These are phyloP conservation scores for Sceliomorpha sp. DNA, from an alignment of 2,888 invertebrate genomes.

Conservation along the genomic window DNA sequence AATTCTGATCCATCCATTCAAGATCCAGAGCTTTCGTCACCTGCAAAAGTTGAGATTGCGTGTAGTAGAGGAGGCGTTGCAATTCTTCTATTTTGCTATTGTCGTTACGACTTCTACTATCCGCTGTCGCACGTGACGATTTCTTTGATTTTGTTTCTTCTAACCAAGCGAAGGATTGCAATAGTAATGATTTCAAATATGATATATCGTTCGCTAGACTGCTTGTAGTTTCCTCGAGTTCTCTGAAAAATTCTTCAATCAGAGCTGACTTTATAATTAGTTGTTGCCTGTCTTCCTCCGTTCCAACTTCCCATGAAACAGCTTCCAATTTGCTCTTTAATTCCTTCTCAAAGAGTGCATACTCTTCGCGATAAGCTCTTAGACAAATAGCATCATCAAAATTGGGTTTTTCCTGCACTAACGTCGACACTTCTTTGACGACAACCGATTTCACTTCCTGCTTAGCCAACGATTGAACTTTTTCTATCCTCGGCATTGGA, in stretches of 20 bases:
- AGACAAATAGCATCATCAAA: constrained; percentile 69
- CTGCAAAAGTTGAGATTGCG: constrained; percentile 88
- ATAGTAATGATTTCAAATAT: constrained; percentile 81
- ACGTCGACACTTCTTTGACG: constrained; percentile 53
- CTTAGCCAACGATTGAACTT: constrained; percentile 20
- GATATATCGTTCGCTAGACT: constrained; percentile 84
- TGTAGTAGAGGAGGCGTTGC: constrained; percentile 86
- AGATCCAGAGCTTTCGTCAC: constrained; percentile 87
- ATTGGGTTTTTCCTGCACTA: constrained; percentile 59
- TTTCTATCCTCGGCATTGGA: constrained; percentile 9
- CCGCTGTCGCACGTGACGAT: constrained; percentile 70
- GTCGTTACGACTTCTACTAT: constrained; percentile 84
- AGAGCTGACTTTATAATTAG: constrained; percentile 82
- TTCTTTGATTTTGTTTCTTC: constrained; percentile 83
- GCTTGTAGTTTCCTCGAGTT: constrained; percentile 84
- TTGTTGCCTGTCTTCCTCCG: constrained; percentile 82
- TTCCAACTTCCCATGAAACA: constrained; percentile 81
- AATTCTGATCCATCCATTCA: constrained; percentile 85
- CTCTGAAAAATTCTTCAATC: constrained; percentile 84
- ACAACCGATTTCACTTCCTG: constrained; percentile 38
- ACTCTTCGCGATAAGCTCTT: constrained; percentile 71
- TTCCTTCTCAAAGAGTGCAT: constrained; percentile 73
- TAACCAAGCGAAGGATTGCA: constrained; percentile 83
- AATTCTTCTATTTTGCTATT: constrained; percentile 86
- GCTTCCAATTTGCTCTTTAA: constrained; percentile 65